A percentile compares a stretch with the other conserved stretches of the same genome.
Conservation (phyloP, 2,797 vertebrate species). For the Esox lucius region DNA sequence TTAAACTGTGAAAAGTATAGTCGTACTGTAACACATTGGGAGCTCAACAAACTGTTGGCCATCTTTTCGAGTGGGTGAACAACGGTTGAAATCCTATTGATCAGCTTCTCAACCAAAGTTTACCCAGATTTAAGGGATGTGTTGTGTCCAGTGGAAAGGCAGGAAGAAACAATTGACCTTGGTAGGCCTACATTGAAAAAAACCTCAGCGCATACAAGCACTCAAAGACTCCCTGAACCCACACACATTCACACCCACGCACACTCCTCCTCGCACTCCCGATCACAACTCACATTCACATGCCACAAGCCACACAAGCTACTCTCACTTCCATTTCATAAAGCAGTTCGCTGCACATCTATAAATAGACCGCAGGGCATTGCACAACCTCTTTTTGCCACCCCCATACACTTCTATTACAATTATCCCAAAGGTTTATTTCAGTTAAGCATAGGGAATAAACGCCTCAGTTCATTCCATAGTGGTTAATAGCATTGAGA, state of each 20-base stretch:
- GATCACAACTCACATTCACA: constrained; percentile 48
- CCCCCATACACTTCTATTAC: constrained; percentile 76
- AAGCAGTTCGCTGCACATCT: constrained; percentile 75
- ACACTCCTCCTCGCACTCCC: constrained; percentile 41
- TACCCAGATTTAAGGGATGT: no score
- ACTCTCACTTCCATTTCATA: constrained; percentile 69
- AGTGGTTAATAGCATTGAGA: constrained; percentile 70
- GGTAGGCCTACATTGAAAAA: no score
- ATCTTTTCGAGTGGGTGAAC: no score
- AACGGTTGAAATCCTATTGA: no score
- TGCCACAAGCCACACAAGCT: constrained; percentile 49
- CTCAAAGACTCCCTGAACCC: background rate
- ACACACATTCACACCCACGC: constrained; percentile 30
- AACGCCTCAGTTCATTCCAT: constrained; percentile 70
- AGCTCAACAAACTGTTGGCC: no score
- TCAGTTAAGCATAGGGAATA: constrained; percentile 76
- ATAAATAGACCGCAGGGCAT: constrained; percentile 81
- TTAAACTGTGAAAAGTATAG: no score
- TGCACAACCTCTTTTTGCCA: constrained; percentile 77
- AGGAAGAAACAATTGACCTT: no score
- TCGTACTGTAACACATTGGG: no score
- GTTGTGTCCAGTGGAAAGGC: no score
- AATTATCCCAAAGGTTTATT: constrained; percentile 82
- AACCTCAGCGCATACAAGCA: no score
- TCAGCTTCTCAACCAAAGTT: no score